Evolutionary conservation across 30 jellyfish, hydroid and myxozoan species (phyloP).

Genomic region (Aurelia sp.): DNA sequence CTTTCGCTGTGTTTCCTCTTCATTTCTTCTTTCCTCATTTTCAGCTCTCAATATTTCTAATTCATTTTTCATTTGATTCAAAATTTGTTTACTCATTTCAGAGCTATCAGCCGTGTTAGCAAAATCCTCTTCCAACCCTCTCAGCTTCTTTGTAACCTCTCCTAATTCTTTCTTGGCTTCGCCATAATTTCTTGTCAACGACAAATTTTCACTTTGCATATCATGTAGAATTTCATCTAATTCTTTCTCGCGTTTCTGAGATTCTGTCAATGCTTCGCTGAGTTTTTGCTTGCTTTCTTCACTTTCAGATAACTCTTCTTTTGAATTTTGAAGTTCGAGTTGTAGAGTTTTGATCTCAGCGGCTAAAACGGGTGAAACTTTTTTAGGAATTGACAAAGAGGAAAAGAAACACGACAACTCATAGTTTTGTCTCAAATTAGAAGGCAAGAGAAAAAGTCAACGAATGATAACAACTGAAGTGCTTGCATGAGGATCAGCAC

Average conservation of each 20-base stretch:
- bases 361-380: not conserved
- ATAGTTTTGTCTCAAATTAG: too few relatives aligned
- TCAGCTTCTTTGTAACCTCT: constrained; percentile 19
- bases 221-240: constrained; percentile 49
- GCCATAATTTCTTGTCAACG: constrained; percentile 49
- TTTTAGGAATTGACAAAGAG: too few relatives aligned
- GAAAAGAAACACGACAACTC: too few relatives aligned
- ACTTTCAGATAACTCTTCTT: constrained; percentile 1
- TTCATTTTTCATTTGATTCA: constrained; percentile 41
- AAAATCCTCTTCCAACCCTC: constrained; percentile 10
- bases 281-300: not conserved
- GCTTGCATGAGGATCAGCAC: too few relatives aligned
- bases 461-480: too few relatives aligned
- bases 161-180: constrained; percentile 40
- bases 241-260: constrained; percentile 38
- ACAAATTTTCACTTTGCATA: constrained; percentile 54
- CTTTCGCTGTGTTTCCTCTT: constrained; percentile 49
- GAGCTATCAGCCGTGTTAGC: constrained; percentile 19
- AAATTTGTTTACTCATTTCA: constrained; percentile 4
- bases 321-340: not conserved
- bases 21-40: constrained; percentile 34
- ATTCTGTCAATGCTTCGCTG: constrained; percentile 4
- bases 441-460: too few relatives aligned
- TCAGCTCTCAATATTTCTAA: constrained; percentile 28
- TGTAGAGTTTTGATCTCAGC: constrained; percentile 8